Percentiles rank a stretch among this genome's conserved stretches.
These are phyloP conservation scores for Microcaecilia unicolor DNA, from an alignment of 2,797 vertebrate species.

Conservation along the genomic window DNA sequence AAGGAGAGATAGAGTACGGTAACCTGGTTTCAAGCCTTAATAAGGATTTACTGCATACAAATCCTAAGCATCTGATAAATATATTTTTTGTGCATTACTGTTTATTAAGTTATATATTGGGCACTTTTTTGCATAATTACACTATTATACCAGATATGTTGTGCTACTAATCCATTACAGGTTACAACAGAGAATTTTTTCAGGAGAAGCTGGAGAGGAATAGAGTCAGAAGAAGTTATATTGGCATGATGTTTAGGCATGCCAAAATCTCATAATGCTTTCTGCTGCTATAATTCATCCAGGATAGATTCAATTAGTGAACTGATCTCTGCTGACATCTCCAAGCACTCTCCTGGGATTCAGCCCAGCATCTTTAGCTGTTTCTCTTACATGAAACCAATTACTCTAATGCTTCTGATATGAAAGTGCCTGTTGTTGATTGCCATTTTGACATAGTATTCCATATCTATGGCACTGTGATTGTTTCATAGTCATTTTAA, in stretches of 20 bases:
- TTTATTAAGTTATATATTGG: too few relatives aligned
- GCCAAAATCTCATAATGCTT: not conserved
- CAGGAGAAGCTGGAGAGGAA: not conserved
- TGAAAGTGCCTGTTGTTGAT: constrained; percentile 21
- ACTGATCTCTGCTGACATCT: constrained; percentile 9
- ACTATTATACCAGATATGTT: too few relatives aligned
- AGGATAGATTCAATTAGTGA: constrained; percentile 15
- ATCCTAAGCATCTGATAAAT: too few relatives aligned
- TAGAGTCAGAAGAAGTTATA: constrained; percentile 3
- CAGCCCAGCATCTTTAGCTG: constrained; percentile 15
- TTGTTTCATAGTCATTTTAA: constrained; percentile 20
- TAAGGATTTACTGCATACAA: too few relatives aligned
- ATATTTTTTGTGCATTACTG: too few relatives aligned
- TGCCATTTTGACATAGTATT: constrained; percentile 8
- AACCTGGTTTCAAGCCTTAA: too few relatives aligned
- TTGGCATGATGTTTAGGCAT: not conserved
- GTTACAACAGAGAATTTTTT: too few relatives aligned
- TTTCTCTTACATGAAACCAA: constrained; percentile 32
- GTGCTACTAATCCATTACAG: too few relatives aligned
- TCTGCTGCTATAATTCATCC: constrained; percentile 14
- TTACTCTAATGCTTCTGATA: constrained; percentile 19
- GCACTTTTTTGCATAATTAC: too few relatives aligned
- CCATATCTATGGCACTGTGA: constrained; percentile 12
- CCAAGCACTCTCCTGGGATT: constrained; percentile 20
- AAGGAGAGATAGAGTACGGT: too few relatives aligned